phyloP scores from a whole-genome alignment of 2,113 vertebrate genomes.

The Syngnathus floridae region DNA sequence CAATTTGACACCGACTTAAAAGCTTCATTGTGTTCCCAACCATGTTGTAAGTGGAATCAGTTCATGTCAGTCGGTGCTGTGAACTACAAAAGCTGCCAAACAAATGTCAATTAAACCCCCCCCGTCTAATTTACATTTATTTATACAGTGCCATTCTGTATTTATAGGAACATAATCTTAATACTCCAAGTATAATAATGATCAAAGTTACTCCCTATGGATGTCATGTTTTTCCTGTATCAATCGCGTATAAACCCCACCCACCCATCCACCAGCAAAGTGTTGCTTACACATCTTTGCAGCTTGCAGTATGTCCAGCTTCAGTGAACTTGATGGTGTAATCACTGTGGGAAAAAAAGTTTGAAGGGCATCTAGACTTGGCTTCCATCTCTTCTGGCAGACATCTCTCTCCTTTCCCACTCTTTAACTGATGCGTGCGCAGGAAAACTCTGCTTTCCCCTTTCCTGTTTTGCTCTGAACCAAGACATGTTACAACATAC shows the following conservation, averaged over 20 bases:
- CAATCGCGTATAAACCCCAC: neutral
- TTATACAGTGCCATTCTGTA: neutral
- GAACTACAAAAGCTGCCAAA: neutral
- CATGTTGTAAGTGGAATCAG: neutral
- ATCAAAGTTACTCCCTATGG: neutral
- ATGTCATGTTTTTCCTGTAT: neutral
- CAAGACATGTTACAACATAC: neutral
- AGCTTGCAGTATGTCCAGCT: slow-evolving; percentile 1
- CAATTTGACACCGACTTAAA: too few species aligned
- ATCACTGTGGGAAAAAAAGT: slow-evolving; percentile 22
- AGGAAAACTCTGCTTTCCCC: neutral
- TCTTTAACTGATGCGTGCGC: neutral
- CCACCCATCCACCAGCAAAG: neutral
- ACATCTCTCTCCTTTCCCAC: slow-evolving; percentile 7
- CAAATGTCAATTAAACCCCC: neutral
- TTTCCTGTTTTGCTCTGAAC: neutral
- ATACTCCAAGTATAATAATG: neutral
- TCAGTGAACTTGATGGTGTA: slow-evolving; percentile 24
- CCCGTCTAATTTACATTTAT: neutral
- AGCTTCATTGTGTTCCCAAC: neutral
- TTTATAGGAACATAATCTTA: neutral
- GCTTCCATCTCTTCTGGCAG: slow-evolving; percentile 3
- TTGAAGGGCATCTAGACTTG: slow-evolving; percentile 44
- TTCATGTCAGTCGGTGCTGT: neutral
- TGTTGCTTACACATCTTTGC: neutral